A percentile compares a stretch with the other conserved stretches of the same genome.
phyloP scores from a whole-genome alignment of 2,888 invertebrate species.

The Pheosia gnoma region DNA sequence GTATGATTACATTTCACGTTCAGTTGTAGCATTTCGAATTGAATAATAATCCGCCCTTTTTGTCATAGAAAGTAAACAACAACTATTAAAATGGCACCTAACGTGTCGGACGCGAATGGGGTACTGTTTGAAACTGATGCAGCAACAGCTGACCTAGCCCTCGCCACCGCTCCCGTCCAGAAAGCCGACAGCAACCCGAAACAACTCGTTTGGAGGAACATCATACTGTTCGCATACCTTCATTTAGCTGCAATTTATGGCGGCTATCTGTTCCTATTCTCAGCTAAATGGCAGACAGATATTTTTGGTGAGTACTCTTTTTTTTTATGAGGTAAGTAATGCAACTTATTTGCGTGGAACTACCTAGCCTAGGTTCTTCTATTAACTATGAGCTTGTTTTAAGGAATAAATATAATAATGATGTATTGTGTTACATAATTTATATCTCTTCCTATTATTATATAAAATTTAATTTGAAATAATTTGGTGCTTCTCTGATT shows the following conservation, averaged over 20 bases:
- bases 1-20: too few relatives aligned
- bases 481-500: too few relatives aligned
- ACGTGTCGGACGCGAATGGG: conserved; percentile 71
- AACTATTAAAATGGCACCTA: conserved; percentile 69
- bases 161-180: conserved; percentile 63
- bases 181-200: conserved; percentile 83
- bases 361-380: too few relatives aligned
- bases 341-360: too few relatives aligned
- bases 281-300: conserved; percentile 89
- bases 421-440: too few relatives aligned
- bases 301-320: conserved; percentile 86
- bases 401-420: too few relatives aligned
- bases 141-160: conserved; percentile 73
- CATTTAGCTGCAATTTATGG: conserved; percentile 91
- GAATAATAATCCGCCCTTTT: conserved; percentile 17
- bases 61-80: conserved; percentile 21
- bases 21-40: too few relatives aligned
- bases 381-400: too few relatives aligned
- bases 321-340: too few relatives aligned
- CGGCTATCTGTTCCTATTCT: conserved; percentile 87
- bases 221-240: conserved; percentile 89
- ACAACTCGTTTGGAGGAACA: conserved; percentile 92
- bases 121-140: conserved; percentile 78
- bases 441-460: too few relatives aligned
- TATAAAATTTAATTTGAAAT: too few relatives aligned